Percentiles rank a stretch among this genome's conserved stretches.
Evolutionary conservation across 2,797 vertebrate species (phyloP).

Genomic region (Philypnodon macrostomus): DNA sequence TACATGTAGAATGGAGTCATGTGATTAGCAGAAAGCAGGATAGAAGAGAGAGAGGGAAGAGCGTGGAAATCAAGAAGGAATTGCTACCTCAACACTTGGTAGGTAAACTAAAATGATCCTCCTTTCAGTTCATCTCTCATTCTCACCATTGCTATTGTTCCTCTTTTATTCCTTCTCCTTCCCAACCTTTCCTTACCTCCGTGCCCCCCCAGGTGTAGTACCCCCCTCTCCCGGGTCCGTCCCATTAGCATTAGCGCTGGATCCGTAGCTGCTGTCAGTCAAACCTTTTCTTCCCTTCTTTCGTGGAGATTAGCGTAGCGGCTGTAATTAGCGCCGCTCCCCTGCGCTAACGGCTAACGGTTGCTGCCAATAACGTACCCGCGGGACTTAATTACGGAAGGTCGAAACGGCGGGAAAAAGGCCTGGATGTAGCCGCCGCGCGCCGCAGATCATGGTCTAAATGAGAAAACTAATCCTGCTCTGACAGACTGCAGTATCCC

Average conservation of each 20-base stretch:
- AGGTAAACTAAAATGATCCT: too few relatives aligned
- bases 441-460: slow-evolving; percentile 86
- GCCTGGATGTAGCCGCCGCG: slow-evolving; percentile 82
- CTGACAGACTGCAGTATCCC: slow-evolving; percentile 83
- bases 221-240: slow-evolving; percentile 2
- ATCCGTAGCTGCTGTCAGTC: slow-evolving; percentile 9
- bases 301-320: slow-evolving; percentile 80
- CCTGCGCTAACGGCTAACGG: slow-evolving; percentile 71
- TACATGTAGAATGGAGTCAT: too few relatives aligned
- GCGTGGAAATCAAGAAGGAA: too few relatives aligned
- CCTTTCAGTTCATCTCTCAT: slow-evolving; percentile 4
- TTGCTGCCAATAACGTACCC: slow-evolving; percentile 84
- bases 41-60: too few relatives aligned
- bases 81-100: too few relatives aligned
- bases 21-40: too few relatives aligned
- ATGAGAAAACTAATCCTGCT: slow-evolving; percentile 86
- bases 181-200: background rate
- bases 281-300: background rate
- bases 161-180: slow-evolving; percentile 1
- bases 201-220: slow-evolving; percentile 1
- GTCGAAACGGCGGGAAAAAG: slow-evolving; percentile 81
- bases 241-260: slow-evolving; percentile 9
- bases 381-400: slow-evolving; percentile 87
- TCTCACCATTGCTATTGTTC: slow-evolving; percentile 7
- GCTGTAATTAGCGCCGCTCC: slow-evolving; percentile 79